Percentiles rank a stretch among this genome's conserved stretches.
phyloP scores from a whole-genome alignment of 1,140 invertebrate genomes.

The Lucilia cuprina region DNA sequence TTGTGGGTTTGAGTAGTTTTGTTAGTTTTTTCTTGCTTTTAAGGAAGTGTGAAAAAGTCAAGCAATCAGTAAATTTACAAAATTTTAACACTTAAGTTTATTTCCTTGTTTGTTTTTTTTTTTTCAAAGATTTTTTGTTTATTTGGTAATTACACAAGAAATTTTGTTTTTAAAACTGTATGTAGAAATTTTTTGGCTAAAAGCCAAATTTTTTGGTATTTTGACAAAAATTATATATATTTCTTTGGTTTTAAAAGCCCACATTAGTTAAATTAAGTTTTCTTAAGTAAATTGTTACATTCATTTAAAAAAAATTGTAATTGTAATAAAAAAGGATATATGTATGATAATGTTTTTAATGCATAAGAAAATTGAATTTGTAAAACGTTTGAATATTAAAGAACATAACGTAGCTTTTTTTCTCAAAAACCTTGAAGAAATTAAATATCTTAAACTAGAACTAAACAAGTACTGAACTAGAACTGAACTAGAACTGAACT shows the following conservation, averaged over 20 bases:
- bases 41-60: conserved; percentile 7
- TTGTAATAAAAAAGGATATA: background rate
- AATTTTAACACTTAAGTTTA: conserved; percentile 15
- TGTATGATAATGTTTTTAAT: background rate
- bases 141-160: conserved; percentile 1
- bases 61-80: conserved; percentile 15
- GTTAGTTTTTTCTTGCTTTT: background rate
- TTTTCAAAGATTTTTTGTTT: background rate
- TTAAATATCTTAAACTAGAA: too few species aligned
- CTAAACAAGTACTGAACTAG: too few species aligned
- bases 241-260: background rate
- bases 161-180: background rate
- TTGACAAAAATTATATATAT: background rate
- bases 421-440: too few species aligned
- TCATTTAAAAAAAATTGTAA: background rate
- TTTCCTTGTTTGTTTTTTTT: background rate
- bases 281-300: background rate
- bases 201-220: background rate
- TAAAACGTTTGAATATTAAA: too few species aligned
- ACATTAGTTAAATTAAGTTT: conserved; percentile 15
- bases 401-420: too few species aligned
- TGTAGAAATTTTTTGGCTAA: background rate
- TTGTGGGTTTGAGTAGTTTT: background rate
- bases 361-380: background rate
- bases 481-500: too few species aligned